Percentiles rank a stretch among this genome's conserved stretches.
Evolutionary conservation across 2,113 vertebrate genomes (phyloP).

Genomic region (Sceloporus tristichus): DNA sequence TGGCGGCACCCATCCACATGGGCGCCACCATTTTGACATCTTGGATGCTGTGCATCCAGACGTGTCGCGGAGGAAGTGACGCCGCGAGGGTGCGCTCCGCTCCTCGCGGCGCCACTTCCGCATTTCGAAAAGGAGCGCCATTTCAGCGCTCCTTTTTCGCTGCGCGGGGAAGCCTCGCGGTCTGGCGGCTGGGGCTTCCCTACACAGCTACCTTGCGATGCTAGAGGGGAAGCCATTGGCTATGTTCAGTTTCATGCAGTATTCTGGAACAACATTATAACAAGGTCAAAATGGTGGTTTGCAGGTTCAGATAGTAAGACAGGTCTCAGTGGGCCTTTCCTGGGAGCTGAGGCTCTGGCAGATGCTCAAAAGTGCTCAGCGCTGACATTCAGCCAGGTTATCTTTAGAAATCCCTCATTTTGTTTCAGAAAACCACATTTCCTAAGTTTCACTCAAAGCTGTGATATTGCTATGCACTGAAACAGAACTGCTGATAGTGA

Average conservation of each 20-base stretch:
- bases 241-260: not conserved
- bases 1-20: too few species aligned
- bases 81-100: too few species aligned
- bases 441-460: not conserved
- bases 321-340: not conserved
- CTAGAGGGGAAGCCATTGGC: not conserved
- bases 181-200: too few species aligned
- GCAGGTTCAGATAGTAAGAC: not conserved
- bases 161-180: too few species aligned
- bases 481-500: not conserved
- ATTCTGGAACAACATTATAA: not conserved
- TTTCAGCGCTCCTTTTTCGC: too few species aligned
- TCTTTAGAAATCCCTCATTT: not conserved
- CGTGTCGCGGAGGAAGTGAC: too few species aligned
- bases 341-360: too few species aligned
- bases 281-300: not conserved
- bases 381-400: not conserved
- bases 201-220: not conserved
- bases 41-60: too few species aligned
- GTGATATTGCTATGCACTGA: not conserved
- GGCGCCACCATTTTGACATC: too few species aligned
- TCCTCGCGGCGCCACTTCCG: too few species aligned
- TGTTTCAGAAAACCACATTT: not conserved
- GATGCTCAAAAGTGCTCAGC: not conserved
- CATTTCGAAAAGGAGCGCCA: too few species aligned